Percentiles rank a stretch among this genome's conserved stretches.
phyloP scores from a whole-genome alignment of 2,888 invertebrate genomes.

The Drosophila eohydei region DNA sequence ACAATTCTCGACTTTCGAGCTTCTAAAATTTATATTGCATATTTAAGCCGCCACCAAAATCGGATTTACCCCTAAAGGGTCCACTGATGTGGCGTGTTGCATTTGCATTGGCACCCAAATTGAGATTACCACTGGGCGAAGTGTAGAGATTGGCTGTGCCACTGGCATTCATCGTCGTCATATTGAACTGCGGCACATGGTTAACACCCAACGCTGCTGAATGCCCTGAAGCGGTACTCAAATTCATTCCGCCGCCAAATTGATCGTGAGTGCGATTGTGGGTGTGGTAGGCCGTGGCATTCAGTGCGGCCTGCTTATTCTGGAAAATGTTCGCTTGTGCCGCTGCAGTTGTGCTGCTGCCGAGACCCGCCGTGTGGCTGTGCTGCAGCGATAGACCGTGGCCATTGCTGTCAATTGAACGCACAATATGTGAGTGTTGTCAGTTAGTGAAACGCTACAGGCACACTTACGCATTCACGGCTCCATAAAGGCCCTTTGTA shows the following conservation, averaged over 20 bases:
- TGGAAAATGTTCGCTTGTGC: constrained; percentile 69
- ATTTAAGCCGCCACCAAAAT: constrained; percentile 62
- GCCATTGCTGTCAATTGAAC: constrained; percentile 68
- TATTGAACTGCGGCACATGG: constrained; percentile 70
- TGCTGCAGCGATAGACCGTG: constrained; percentile 72
- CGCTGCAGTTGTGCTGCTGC: constrained; percentile 53
- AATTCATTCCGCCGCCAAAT: constrained; percentile 71
- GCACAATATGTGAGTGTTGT: neutral
- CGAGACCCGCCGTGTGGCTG: constrained; percentile 61
- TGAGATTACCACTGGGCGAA: constrained; percentile 67
- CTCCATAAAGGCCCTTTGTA: constrained; percentile 72
- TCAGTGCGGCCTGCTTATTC: constrained; percentile 51
- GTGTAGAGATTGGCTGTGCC: constrained; percentile 74
- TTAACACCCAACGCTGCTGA: constrained; percentile 66
- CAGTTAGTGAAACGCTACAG: neutral
- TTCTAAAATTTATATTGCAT: constrained; percentile 66
- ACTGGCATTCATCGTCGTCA: constrained; percentile 64
- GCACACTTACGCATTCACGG: constrained; percentile 72
- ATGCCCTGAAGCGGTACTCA: constrained; percentile 67
- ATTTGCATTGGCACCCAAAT: constrained; percentile 73
- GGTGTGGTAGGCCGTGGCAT: constrained; percentile 72
- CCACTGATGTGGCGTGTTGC: constrained; percentile 68
- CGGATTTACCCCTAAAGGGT: constrained; percentile 55
- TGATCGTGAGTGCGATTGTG: constrained; percentile 67
- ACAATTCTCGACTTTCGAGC: neutral